A percentile compares a stretch with the other conserved stretches of the same genome.
phyloP scores from a whole-genome alignment of 2,888 invertebrate genomes.

The Drosophila cognata region DNA sequence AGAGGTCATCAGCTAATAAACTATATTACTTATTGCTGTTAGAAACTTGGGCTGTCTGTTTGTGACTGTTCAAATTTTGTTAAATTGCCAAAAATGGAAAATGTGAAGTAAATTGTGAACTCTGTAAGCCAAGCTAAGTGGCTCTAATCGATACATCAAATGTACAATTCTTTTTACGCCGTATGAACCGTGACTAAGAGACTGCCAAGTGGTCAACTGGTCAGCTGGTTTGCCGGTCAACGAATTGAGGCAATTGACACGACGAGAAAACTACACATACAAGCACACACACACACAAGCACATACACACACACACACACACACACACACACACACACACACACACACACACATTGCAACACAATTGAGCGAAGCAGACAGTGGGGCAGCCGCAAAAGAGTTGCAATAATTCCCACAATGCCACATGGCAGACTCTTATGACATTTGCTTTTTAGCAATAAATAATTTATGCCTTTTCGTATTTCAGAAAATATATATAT shows the following conservation, averaged over 20 bases:
- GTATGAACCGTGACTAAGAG: slow-evolving; percentile 49
- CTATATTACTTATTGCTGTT: neutral
- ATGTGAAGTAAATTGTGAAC: slow-evolving; percentile 8
- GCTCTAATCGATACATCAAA: slow-evolving; percentile 39
- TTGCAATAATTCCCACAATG: slow-evolving; percentile 50
- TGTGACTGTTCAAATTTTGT: neutral
- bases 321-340: slow-evolving; percentile 9
- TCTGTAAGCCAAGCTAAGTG: neutral
- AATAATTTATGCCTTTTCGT: slow-evolving; percentile 73
- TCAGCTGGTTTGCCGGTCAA: slow-evolving; percentile 25
- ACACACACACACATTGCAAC: slow-evolving; percentile 49
- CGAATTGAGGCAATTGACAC: slow-evolving; percentile 62
- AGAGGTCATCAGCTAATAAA: neutral
- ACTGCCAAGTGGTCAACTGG: slow-evolving; percentile 19
- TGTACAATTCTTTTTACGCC: slow-evolving; percentile 17
- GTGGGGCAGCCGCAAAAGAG: slow-evolving; percentile 8
- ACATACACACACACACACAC: slow-evolving; percentile 38
- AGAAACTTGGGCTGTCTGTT: neutral
- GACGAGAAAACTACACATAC: slow-evolving; percentile 51
- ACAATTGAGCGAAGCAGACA: slow-evolving; percentile 42
- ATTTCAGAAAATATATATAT: slow-evolving; percentile 28
- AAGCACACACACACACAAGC: slow-evolving; percentile 33
- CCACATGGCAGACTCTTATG: slow-evolving; percentile 61
- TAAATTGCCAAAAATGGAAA: neutral
- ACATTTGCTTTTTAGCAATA: slow-evolving; percentile 79